Evolutionary conservation across 2,888 invertebrate species (phyloP), one percentile per base, ranked within the genome.

Genomic region (Erebia aethiops): DNA sequence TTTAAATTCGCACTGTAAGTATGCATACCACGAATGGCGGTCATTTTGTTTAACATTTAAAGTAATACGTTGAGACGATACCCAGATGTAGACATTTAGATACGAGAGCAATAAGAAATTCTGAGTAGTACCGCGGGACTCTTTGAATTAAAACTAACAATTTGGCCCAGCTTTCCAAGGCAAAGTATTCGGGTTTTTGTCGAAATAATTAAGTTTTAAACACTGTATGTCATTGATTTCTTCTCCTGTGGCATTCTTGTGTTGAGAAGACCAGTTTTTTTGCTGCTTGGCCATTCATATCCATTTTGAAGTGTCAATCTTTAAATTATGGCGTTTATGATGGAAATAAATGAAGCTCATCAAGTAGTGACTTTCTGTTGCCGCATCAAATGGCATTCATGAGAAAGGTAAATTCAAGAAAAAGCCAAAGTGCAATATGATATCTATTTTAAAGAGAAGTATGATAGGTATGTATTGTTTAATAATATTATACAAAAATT

Each of bases 1-100:
- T 79, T 82, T 74, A 77, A 77, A 77, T 70, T 77, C 60, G 76
- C 77, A 82, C 80, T 82, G 81, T 77, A 73, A 60, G 75, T 76
- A 76, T 75, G 73, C 76, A 70, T 62, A 51, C 70, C 74, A 71
- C 73, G 74, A 66, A 69, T 54, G 61, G 67, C 67, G 70, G 72
- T 35, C 46, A 64, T 75, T 75, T 73, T 72, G 72, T 71, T 56
- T n/a, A 64, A 72, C 70, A 69, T 74, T 74, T 69, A 69, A 74
- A 70, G 71, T 72, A 74, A 72, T 69, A 71, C 71, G 62, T 74
- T 68, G 51, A 66, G 63, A 69, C 62, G 73, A 71, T 73, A 73
- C 68, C 68, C 70, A 74, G 73, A 76, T 76, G 74, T 72, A 73
- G 75, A 72, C 73, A 69, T 73, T 72, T 68, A 74, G 72, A 75